Conservation (phyloP, 2,888 invertebrate species). For the Drosophila imparisetae region DNA sequence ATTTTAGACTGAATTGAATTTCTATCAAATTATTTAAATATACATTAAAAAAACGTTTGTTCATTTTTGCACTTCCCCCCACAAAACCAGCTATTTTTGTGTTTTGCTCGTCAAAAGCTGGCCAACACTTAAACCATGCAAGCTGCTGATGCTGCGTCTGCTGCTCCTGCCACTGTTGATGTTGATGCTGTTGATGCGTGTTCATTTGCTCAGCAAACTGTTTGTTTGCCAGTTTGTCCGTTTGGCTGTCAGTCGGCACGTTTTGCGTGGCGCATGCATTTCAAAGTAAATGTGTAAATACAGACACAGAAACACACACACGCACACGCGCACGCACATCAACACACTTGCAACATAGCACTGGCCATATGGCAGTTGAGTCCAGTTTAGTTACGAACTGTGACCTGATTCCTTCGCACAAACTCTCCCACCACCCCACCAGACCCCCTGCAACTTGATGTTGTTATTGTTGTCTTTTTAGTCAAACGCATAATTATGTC, state of each 20-base stretch:
- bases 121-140: slow-evolving; percentile 3
- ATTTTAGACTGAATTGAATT: neutral
- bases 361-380: slow-evolving; percentile 65
- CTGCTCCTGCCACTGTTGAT: neutral
- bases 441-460: neutral
- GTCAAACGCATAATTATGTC: slow-evolving; percentile 81
- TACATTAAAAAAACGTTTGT: neutral
- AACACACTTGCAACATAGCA: slow-evolving; percentile 29
- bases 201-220: slow-evolving; percentile 63
- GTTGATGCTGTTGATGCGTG: slow-evolving; percentile 53
- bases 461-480: slow-evolving; percentile 54
- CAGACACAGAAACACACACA: slow-evolving; percentile 30
- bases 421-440: neutral
- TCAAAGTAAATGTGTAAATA: slow-evolving; percentile 76
- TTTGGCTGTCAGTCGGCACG: slow-evolving; percentile 70
- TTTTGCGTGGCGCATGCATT: slow-evolving; percentile 77
- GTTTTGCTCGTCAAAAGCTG: neutral
- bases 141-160: neutral
- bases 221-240: slow-evolving; percentile 44
- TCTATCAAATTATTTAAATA: neutral
- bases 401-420: slow-evolving; percentile 4
- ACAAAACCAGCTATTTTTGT: neutral
- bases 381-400: slow-evolving; percentile 25
- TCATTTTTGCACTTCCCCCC: neutral
- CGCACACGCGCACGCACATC: slow-evolving; percentile 26